Evolutionary conservation across 2,888 invertebrate genomes (phyloP), one percentile per base, ranked within the genome.

Genomic region (Mythimna lalbum): DNA sequence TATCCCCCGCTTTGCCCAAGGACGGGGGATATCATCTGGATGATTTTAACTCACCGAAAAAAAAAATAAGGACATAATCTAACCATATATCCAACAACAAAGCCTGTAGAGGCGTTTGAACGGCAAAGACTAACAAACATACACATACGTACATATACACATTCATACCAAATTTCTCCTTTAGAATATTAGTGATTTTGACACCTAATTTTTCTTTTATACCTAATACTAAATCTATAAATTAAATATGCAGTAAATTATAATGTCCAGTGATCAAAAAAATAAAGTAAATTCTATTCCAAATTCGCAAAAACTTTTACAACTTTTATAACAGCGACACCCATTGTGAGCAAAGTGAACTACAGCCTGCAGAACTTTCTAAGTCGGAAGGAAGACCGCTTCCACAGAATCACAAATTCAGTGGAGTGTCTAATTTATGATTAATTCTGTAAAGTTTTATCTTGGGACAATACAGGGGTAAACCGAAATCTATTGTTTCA

Each of bases 401-500:
- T 68, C 65, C 71, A 69, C 64, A 63, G 63, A 69, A 70, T 78
- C 71, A 70, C 71, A 68, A 83, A 82, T 73, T 76, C 76, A 83
- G 68, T 82, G 68, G 73, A 76, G 70, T 76, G 75, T 78, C 70
- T 84, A 83, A 87, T 87, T 88, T 83, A 85, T 85, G 80, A 86
- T 86, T 86, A 84, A 84, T 85, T 84, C 78, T 67, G 67, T 63
- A 80, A 86, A 86, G 82, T 86, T 86, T 82, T 84, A 86, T 86
- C 74, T 63, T 69, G 76, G 80, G 68, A 84, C 77, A 81, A 78
- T 82, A 83, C 78, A 81, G 70, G 80, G 77, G 82, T 81, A 83
- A 84, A 78, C 82, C 86, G 79, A 91, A 91, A 91, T 93, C 92
- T 93, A 93, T 94, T 94, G 93, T 95, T 92, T 91, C 89, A 89